Percentiles rank a stretch among this genome's conserved stretches.
These are phyloP conservation scores for Catamblyrhynchus diadema DNA, from an alignment of 2,797 vertebrate genomes.

Conservation along the genomic window DNA sequence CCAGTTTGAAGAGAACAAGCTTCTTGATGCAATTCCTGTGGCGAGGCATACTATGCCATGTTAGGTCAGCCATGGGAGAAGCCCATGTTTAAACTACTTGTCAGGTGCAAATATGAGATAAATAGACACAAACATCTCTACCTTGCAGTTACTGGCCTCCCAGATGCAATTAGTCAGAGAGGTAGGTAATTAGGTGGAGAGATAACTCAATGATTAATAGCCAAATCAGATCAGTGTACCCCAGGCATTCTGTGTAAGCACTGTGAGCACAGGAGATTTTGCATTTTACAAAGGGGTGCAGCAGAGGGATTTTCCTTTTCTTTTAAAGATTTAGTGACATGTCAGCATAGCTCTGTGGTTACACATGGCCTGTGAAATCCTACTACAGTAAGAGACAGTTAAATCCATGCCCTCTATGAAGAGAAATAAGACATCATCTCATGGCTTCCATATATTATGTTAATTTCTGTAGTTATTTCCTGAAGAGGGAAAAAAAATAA, in stretches of 20 bases:
- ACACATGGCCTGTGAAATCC: neutral
- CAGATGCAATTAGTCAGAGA: neutral
- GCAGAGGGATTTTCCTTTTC: neutral
- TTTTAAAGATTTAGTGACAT: neutral
- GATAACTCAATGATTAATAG: neutral
- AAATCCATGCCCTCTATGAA: neutral
- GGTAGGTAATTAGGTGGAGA: neutral
- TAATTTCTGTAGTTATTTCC: neutral
- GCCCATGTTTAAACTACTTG: neutral
- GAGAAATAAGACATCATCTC: neutral
- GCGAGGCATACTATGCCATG: neutral
- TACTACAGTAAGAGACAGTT: neutral
- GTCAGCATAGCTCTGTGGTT: neutral
- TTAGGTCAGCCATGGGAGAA: neutral
- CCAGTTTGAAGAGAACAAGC: neutral
- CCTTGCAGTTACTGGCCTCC: neutral
- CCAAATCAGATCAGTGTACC: neutral
- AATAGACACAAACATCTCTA: neutral
- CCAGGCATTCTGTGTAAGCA: neutral
- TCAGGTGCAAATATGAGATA: neutral
- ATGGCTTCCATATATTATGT: neutral
- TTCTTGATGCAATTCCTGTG: neutral
- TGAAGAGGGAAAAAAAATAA: neutral
- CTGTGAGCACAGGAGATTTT: neutral
- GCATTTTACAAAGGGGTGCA: neutral